Percentiles rank a stretch among this genome's conserved stretches.
These are phyloP conservation scores for Pheosia tremula DNA, from an alignment of 2,888 invertebrate species.

Conservation along the genomic window DNA sequence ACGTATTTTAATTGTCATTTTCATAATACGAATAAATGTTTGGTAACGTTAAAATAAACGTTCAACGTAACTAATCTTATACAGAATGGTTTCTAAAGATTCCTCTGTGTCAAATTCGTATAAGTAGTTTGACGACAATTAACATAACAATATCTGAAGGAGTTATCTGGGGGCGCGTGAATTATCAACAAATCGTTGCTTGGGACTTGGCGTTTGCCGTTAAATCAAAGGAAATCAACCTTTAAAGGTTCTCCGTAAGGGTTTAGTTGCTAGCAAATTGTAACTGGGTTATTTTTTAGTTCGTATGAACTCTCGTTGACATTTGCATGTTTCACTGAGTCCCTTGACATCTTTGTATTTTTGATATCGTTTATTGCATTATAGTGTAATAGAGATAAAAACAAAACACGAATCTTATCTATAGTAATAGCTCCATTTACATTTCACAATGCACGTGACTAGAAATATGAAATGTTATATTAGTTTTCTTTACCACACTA, in stretches of 20 bases:
- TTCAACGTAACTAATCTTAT: neutral
- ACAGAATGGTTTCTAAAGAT: conserved; percentile 3
- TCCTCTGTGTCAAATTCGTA: conserved; percentile 15
- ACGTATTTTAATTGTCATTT: too few relatives aligned
- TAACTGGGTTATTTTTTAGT: conserved; percentile 6
- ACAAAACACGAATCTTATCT: too few relatives aligned
- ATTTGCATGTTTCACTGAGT: conserved; percentile 19
- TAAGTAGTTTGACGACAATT: neutral
- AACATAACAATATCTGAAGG: conserved; percentile 9
- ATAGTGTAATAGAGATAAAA: too few relatives aligned
- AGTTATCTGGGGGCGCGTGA: conserved; percentile 33
- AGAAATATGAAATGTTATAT: too few relatives aligned
- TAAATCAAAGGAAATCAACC: neutral
- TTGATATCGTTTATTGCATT: neutral
- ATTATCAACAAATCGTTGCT: conserved; percentile 25
- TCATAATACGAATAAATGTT: too few relatives aligned
- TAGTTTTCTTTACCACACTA: too few relatives aligned
- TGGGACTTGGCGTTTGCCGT: neutral
- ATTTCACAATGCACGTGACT: too few relatives aligned
- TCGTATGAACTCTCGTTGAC: conserved; percentile 27
- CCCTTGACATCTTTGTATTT: conserved; percentile 9
- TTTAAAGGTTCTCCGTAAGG: neutral
- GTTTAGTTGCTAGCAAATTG: neutral
- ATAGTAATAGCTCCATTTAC: too few relatives aligned
- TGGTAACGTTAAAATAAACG: too few relatives aligned